phyloP scores from a whole-genome alignment of 2,797 vertebrate species.

The Tangara arthus region DNA sequence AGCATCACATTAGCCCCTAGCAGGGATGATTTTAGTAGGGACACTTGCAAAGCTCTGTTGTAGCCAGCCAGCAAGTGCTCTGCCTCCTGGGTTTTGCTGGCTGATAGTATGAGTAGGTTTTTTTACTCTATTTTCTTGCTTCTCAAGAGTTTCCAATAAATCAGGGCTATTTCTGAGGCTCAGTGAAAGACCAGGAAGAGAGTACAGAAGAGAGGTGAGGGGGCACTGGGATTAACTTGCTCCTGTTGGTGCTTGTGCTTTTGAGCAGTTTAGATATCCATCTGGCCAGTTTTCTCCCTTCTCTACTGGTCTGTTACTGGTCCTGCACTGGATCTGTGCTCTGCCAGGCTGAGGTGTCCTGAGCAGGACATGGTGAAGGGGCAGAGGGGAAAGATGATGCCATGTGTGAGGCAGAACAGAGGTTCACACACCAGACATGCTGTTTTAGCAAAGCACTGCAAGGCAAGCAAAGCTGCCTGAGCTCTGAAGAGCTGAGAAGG shows the following conservation, averaged over 20 bases:
- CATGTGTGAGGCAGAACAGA: not conserved
- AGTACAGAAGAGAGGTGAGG: not conserved
- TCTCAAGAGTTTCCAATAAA: not conserved
- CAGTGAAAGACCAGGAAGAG: not conserved
- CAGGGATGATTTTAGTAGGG: slow-evolving; percentile 20
- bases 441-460: not conserved
- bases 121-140: not conserved
- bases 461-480: not conserved
- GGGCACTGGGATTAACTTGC: not conserved
- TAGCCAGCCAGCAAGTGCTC: not conserved
- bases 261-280: not conserved
- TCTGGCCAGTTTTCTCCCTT: not conserved
- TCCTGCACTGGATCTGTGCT: not conserved
- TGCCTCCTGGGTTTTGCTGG: slow-evolving; percentile 4
- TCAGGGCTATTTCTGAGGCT: not conserved
- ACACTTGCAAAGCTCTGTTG: not conserved
- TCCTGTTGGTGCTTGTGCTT: not conserved
- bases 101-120: not conserved
- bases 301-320: not conserved
- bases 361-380: not conserved
- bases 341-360: not conserved
- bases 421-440: not conserved
- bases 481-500: not conserved
- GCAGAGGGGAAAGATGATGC: not conserved
- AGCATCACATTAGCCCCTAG: slow-evolving; percentile 25